Percentiles rank a stretch among this genome's conserved stretches.
These are phyloP conservation scores for Atta cephalotes DNA, from an alignment of 1,140 invertebrate species.

Conservation along the genomic window DNA sequence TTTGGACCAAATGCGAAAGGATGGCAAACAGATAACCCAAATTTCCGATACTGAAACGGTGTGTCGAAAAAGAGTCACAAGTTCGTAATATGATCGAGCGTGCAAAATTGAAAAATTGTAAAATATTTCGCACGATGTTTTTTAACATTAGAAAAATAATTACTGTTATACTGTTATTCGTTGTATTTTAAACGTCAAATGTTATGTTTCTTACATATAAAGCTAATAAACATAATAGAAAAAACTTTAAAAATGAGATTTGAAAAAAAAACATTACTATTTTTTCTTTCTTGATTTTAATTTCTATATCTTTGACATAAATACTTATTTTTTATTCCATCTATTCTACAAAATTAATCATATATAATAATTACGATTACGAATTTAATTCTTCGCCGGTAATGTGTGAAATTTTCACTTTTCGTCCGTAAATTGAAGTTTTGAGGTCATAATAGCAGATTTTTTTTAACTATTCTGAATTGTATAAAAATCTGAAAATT, in stretches of 20 bases:
- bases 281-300: not conserved
- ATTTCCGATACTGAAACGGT: conserved; percentile 85
- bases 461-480: too few relatives aligned
- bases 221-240: not conserved
- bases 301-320: not conserved
- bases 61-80: not conserved
- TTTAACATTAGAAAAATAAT: not conserved
- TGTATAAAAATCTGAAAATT: too few relatives aligned
- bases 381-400: not conserved
- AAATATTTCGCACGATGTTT: conserved; percentile 18
- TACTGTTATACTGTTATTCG: not conserved
- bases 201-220: not conserved
- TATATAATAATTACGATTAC: not conserved
- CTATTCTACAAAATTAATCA: not conserved
- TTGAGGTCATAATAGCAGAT: too few relatives aligned
- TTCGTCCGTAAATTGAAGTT: too few relatives aligned
- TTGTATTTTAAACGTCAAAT: conserved; percentile 2
- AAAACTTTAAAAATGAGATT: not conserved
- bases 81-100: not conserved
- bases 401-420: too few relatives aligned
- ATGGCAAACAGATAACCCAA: conserved; percentile 90
- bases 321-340: not conserved
- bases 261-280: not conserved
- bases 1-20: conserved; percentile 93
- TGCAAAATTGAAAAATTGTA: conserved; percentile 4